These are phyloP conservation scores for Vulpes lagopus DNA, from an alignment of 2,113 vertebrate species.

Conservation along the genomic window DNA sequence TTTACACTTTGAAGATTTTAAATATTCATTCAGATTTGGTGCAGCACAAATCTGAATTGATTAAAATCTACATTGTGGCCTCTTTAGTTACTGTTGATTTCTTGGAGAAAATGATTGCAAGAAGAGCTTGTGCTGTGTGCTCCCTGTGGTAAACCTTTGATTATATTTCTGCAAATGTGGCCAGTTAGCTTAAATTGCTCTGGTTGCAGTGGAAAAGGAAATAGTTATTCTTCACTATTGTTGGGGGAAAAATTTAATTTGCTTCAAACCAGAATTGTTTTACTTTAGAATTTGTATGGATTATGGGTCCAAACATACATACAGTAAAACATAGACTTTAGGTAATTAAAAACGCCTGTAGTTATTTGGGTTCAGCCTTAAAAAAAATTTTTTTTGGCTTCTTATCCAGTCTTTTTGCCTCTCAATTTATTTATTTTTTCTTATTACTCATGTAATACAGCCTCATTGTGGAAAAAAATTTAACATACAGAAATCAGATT, in stretches of 20 bases:
- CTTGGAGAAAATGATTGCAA: constrained; percentile 56
- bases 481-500: background rate
- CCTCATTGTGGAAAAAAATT: background rate
- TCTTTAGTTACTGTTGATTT: background rate
- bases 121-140: background rate
- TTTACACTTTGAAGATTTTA: constrained; percentile 24
- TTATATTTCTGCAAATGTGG: constrained; percentile 66
- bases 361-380: constrained; percentile 63
- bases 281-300: constrained; percentile 68
- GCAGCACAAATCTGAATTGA: background rate
- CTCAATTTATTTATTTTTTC: constrained; percentile 9
- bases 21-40: constrained; percentile 31
- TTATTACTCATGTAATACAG: constrained; percentile 19
- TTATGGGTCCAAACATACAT: constrained; percentile 70
- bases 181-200: constrained; percentile 63
- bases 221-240: constrained; percentile 69
- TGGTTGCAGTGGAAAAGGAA: constrained; percentile 74
- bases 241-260: constrained; percentile 80
- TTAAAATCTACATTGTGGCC: constrained; percentile 35
- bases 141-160: constrained; percentile 60
- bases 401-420: constrained; percentile 40
- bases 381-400: background rate
- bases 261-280: constrained; percentile 76
- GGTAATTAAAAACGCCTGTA: constrained; percentile 75
- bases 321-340: constrained; percentile 69